Conservation (phyloP, 1,140 invertebrate species). For the Drosophila grimshawi region DNA sequence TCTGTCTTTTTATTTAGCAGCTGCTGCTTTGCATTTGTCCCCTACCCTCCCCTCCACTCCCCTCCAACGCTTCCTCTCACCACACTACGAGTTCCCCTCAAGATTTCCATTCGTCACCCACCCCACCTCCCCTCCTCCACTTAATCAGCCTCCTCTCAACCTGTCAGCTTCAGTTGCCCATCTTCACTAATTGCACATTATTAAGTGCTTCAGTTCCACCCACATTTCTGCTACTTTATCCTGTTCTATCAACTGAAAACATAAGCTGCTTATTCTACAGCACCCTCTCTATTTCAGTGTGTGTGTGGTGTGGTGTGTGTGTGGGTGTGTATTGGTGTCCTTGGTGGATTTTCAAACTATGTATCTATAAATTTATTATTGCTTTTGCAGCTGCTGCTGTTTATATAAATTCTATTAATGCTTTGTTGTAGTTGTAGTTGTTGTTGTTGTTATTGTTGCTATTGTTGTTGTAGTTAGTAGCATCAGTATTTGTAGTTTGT, state of each 20-base stretch:
- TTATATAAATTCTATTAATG: constrained; percentile 72
- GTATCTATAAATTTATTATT: constrained; percentile 30
- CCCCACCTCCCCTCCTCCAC: too few species aligned
- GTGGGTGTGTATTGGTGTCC: constrained; percentile 26
- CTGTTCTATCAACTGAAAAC: constrained; percentile 42
- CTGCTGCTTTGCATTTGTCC: constrained; percentile 10
- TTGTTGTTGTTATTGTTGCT: constrained; percentile 51
- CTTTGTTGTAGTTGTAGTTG: constrained; percentile 44
- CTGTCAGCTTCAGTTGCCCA: constrained; percentile 3
- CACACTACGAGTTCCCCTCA: neutral
- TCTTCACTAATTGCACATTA: constrained; percentile 44
- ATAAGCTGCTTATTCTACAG: constrained; percentile 44
- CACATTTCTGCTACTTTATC: neutral
- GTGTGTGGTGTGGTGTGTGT: constrained; percentile 26
- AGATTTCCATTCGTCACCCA: neutral
- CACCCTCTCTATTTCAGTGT: constrained; percentile 3
- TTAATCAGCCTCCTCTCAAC: neutral
- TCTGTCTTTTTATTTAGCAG: constrained; percentile 25
- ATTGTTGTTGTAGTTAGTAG: constrained; percentile 45
- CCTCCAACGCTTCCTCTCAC: neutral
- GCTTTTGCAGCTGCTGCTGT: constrained; percentile 39
- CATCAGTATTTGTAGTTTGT: constrained; percentile 47
- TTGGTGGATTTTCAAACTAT: constrained; percentile 14
- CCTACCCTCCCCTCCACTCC: neutral
- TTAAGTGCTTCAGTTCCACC: constrained; percentile 28